Evolutionary conservation across 1,140 invertebrate species (phyloP).

Genomic region (Luehdorfia chinensis): DNA sequence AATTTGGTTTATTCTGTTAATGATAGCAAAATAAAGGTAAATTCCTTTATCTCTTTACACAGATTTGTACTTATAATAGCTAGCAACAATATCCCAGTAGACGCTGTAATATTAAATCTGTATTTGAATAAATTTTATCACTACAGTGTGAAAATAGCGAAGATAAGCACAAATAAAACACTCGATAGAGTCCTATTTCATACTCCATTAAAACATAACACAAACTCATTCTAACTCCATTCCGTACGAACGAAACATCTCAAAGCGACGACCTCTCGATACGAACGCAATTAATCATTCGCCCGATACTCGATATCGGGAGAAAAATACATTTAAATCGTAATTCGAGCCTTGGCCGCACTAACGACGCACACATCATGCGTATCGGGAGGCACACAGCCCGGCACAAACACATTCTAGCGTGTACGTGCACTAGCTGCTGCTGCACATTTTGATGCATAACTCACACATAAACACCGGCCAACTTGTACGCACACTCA

Average conservation of each 20-base stretch:
- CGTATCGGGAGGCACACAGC: neutral
- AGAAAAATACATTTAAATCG: slow-evolving; percentile 21
- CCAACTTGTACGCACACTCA: neutral
- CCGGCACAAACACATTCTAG: slow-evolving; percentile 6
- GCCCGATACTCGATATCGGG: slow-evolving; percentile 24
- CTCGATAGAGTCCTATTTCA: slow-evolving; percentile 9
- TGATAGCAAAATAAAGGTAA: no score
- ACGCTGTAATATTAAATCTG: no score
- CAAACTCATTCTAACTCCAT: slow-evolving; percentile 17
- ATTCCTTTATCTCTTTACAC: no score
- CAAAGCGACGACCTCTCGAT: slow-evolving; percentile 12
- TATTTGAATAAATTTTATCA: no score
- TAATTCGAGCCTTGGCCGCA: slow-evolving; percentile 28
- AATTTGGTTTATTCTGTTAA: no score
- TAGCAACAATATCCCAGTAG: no score
- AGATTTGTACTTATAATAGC: no score
- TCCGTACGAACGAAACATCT: slow-evolving; percentile 12
- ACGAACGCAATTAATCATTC: slow-evolving; percentile 25
- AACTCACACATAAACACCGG: slow-evolving; percentile 17
- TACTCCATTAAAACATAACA: slow-evolving; percentile 15
- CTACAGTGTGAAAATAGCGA: neutral
- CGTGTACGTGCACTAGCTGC: no score
- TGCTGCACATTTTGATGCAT: slow-evolving; percentile 15
- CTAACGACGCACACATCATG: slow-evolving; percentile 10
- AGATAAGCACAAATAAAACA: slow-evolving; percentile 2